These are phyloP conservation scores for Hylaea fasciaria DNA, from an alignment of 2,888 invertebrate genomes.

Conservation along the genomic window DNA sequence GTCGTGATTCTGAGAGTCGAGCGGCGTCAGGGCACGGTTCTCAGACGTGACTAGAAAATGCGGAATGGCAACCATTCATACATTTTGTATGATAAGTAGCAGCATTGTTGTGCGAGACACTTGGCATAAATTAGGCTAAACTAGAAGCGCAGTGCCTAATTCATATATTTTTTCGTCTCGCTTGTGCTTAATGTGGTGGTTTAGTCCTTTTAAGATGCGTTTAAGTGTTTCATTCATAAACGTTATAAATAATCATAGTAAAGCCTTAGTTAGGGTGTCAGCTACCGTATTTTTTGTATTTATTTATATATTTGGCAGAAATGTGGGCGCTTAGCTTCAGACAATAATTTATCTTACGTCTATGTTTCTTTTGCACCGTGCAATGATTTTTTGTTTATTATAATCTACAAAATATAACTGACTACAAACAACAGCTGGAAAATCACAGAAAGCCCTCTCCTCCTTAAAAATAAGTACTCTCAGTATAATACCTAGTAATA, in stretches of 20 bases:
- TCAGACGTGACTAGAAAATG: slow-evolving; percentile 41
- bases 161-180: slow-evolving; percentile 19
- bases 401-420: too few species aligned
- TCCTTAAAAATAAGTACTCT: neutral
- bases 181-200: slow-evolving; percentile 1
- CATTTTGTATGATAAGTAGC: slow-evolving; percentile 44
- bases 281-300: too few species aligned
- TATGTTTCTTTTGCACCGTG: too few species aligned
- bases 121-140: slow-evolving; percentile 33
- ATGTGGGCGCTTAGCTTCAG: too few species aligned
- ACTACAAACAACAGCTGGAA: too few species aligned
- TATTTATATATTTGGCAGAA: too few species aligned
- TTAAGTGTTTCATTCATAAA: slow-evolving; percentile 11
- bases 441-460: too few species aligned
- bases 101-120: slow-evolving; percentile 37
- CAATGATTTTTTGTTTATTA: too few species aligned
- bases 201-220: slow-evolving; percentile 3
- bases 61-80: slow-evolving; percentile 36
- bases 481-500: neutral
- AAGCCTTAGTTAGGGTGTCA: too few species aligned
- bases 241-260: too few species aligned
- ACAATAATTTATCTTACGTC: too few species aligned
- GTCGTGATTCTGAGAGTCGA: slow-evolving; percentile 40
- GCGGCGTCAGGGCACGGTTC: slow-evolving; percentile 36
- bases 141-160: slow-evolving; percentile 11